A percentile compares a stretch with the other conserved stretches of the same genome.
Evolutionary conservation across 2,888 invertebrate species (phyloP).

Genomic region (Leptura quadrifasciata): DNA sequence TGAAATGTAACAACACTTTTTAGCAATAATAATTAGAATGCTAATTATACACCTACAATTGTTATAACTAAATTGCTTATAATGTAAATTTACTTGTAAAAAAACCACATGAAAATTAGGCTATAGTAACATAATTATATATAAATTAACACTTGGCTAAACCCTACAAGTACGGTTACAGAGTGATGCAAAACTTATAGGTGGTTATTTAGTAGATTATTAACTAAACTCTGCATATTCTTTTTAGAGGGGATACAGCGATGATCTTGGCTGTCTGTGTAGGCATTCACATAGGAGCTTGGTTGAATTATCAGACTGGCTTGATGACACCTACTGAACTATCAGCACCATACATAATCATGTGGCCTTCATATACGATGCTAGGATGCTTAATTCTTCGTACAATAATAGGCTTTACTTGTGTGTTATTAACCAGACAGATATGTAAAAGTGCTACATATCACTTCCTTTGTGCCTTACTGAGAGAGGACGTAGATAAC

Average conservation of each 20-base stretch:
- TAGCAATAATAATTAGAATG: too few relatives aligned
- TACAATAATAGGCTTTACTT: slow-evolving; percentile 85
- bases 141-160: too few relatives aligned
- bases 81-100: too few relatives aligned
- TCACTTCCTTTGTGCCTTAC: slow-evolving; percentile 81
- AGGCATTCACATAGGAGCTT: slow-evolving; percentile 87
- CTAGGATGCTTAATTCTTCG: slow-evolving; percentile 81
- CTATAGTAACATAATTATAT: too few relatives aligned
- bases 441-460: slow-evolving; percentile 83
- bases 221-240: neutral
- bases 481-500: slow-evolving; percentile 81
- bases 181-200: too few relatives aligned
- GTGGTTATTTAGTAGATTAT: neutral
- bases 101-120: too few relatives aligned
- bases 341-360: slow-evolving; percentile 82
- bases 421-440: slow-evolving; percentile 82
- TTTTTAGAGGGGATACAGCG: slow-evolving; percentile 89
- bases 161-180: too few relatives aligned
- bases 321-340: slow-evolving; percentile 78
- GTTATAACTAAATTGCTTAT: too few relatives aligned
- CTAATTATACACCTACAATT: too few relatives aligned
- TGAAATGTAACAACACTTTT: too few relatives aligned
- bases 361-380: slow-evolving; percentile 87
- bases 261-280: slow-evolving; percentile 89
- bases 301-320: slow-evolving; percentile 90